A percentile compares a stretch with the other conserved stretches of the same genome.
Conservation (phyloP, 2,888 invertebrate species). For the Gari tellinella region DNA sequence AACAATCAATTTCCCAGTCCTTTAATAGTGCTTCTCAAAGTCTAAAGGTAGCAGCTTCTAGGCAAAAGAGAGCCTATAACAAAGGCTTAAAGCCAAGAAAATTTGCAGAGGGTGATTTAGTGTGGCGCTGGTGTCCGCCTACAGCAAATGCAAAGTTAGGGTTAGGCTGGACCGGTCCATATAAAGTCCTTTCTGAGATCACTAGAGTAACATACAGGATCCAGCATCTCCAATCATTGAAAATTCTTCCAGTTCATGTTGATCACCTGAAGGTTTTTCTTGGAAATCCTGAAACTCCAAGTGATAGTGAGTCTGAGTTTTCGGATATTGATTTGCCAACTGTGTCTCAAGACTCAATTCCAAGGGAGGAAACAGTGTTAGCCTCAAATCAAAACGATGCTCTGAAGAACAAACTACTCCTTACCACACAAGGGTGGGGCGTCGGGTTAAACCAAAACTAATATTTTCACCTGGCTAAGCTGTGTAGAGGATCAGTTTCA, state of each 20-base stretch:
- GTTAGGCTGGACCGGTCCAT: slow-evolving; percentile 48
- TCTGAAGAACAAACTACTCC: no score
- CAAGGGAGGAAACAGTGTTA: no score
- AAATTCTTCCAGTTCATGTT: slow-evolving; percentile 16
- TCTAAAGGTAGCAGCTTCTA: slow-evolving; percentile 5
- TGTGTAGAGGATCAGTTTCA: no score
- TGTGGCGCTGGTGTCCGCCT: slow-evolving; percentile 42
- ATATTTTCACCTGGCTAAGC: no score
- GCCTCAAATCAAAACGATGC: no score
- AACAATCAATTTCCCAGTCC: no score
- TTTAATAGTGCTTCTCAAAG: not conserved
- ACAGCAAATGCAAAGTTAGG: slow-evolving; percentile 4
- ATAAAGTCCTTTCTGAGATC: slow-evolving; percentile 12
- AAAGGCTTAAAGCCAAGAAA: slow-evolving; percentile 13
- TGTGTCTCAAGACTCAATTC: no score
- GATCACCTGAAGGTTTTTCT: slow-evolving; percentile 37
- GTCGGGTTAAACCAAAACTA: no score
- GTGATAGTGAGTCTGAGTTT: no score
- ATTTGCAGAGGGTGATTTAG: slow-evolving; percentile 28
- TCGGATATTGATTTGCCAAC: no score
- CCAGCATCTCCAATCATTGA: not conserved
- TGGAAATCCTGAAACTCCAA: not conserved
- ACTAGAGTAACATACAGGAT: slow-evolving; percentile 26
- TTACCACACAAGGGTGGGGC: no score
- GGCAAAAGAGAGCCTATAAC: slow-evolving; percentile 10